Conservation (phyloP, 2,888 invertebrate genomes). For the Ferrisia virgata region DNA sequence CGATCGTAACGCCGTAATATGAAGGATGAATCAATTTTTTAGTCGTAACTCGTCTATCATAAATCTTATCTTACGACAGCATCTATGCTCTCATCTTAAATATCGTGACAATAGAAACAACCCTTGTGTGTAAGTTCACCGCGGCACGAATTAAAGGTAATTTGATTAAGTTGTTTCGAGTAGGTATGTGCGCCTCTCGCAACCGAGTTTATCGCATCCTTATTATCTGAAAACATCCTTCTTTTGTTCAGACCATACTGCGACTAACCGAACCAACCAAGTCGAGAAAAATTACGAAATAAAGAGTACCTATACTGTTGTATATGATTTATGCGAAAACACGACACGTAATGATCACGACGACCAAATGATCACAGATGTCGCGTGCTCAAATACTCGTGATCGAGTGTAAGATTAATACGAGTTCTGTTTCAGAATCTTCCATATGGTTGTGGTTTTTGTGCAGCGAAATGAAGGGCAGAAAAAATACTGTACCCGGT, state of each 20-base stretch:
- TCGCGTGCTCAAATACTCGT: not conserved
- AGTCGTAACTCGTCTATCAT: not conserved
- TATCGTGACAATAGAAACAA: conserved; percentile 16
- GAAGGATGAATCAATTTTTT: not conserved
- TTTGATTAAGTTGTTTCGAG: not conserved
- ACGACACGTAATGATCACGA: not conserved
- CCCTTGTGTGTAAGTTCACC: not conserved
- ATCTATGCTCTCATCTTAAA: not conserved
- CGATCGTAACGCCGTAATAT: too few species aligned
- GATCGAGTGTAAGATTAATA: not conserved
- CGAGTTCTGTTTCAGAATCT: not conserved
- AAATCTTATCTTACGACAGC: not conserved
- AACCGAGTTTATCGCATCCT: not conserved
- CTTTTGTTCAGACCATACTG: not conserved
- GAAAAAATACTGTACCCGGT: too few species aligned
- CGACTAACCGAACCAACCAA: not conserved
- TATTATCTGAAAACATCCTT: not conserved
- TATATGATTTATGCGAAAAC: not conserved
- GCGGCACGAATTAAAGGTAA: not conserved
- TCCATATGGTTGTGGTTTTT: not conserved
- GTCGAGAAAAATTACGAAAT: not conserved
- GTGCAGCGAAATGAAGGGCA: not conserved
- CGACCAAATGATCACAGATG: not conserved
- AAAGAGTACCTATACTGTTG: not conserved
- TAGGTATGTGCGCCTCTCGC: not conserved